Evolutionary conservation across 2,888 invertebrate species (phyloP).

Genomic region (Caenorhabditis sulstoni): DNA sequence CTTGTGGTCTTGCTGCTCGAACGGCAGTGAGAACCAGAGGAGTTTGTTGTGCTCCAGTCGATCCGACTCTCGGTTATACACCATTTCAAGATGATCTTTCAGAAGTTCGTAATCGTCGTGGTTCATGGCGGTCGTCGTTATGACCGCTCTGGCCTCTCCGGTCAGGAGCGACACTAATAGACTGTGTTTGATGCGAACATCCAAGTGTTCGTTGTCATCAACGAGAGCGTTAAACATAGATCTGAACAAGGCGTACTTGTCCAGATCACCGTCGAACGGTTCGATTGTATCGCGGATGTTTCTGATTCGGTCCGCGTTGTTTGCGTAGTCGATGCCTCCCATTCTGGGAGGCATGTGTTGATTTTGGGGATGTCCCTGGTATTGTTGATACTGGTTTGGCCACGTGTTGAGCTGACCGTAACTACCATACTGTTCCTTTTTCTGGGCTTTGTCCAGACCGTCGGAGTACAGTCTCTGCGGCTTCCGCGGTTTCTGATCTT

Average conservation of each 20-base stretch:
- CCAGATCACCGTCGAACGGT: constrained; percentile 5
- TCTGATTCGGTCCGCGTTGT: not conserved
- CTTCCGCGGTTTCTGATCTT: no score
- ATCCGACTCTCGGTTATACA: constrained; percentile 5
- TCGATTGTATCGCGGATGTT: constrained; percentile 7
- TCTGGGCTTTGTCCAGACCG: no score
- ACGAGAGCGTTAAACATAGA: constrained; percentile 8
- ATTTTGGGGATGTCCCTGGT: no score
- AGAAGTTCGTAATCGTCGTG: not conserved
- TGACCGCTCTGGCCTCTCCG: not conserved
- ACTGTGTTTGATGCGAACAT: not conserved
- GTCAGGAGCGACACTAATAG: not conserved
- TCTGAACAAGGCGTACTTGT: constrained; percentile 9
- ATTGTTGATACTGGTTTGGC: no score
- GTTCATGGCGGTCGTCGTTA: not conserved
- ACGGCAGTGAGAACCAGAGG: not conserved
- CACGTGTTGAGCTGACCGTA: no score
- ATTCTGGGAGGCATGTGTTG: no score
- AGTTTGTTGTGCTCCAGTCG: not conserved
- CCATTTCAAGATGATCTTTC: not conserved
- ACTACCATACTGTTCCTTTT: no score
- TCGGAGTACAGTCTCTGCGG: no score
- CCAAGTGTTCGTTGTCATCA: not conserved
- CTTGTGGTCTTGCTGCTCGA: constrained; percentile 1
- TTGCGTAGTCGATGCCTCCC: no score